Evolutionary conservation across 2,888 invertebrate species (phyloP).

Genomic region (Neria commutata): DNA sequence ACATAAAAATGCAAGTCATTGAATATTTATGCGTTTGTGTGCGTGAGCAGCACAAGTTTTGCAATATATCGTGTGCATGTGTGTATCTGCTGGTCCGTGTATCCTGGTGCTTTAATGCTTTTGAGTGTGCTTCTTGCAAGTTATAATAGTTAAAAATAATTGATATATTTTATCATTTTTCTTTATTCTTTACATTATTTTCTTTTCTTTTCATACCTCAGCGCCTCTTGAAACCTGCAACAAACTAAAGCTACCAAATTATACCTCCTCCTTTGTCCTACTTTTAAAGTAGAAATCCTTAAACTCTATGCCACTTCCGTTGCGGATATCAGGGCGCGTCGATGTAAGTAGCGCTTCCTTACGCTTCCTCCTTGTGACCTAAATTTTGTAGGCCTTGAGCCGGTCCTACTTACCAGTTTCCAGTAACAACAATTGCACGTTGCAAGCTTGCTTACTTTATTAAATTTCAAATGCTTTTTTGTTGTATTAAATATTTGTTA

Average conservation of each 20-base stretch:
- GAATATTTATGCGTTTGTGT: neutral
- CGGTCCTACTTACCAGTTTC: too few relatives aligned
- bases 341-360: constrained; percentile 44
- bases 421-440: too few relatives aligned
- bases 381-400: too few relatives aligned
- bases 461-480: too few relatives aligned
- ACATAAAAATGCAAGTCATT: neutral
- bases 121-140: too few relatives aligned
- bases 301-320: constrained; percentile 44
- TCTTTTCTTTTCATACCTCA: neutral
- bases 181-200: neutral
- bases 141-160: too few relatives aligned
- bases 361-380: constrained; percentile 26
- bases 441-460: too few relatives aligned
- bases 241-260: neutral
- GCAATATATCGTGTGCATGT: neutral
- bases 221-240: neutral
- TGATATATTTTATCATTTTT: neutral
- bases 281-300: neutral
- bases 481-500: too few relatives aligned
- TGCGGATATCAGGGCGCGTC: constrained; percentile 41
- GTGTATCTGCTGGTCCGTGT: neutral
- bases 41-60: neutral
- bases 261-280: neutral
- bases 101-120: neutral